Evolutionary conservation across 2,113 vertebrate species (phyloP).

Genomic region (Sylvia atricapilla): DNA sequence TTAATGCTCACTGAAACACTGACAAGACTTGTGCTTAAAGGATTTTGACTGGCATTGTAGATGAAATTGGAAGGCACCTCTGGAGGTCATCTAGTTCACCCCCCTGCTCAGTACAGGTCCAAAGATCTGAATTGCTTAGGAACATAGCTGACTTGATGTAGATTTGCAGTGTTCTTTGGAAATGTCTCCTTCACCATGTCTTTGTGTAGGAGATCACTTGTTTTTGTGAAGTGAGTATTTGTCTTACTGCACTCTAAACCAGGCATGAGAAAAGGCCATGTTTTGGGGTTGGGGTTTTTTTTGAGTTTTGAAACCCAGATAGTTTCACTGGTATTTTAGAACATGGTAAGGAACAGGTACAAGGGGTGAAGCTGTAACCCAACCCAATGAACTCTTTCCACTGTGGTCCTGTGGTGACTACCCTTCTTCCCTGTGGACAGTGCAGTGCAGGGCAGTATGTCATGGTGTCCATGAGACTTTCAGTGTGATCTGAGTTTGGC

Average conservation of each 20-base stretch:
- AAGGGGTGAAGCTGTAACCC: neutral
- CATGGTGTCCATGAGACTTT: neutral
- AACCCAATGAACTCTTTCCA: neutral
- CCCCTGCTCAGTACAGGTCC: too few relatives aligned
- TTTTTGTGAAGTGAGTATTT: neutral
- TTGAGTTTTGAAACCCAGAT: neutral
- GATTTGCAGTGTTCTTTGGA: neutral
- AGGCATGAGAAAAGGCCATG: neutral
- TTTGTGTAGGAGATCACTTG: neutral
- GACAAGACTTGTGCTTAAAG: neutral
- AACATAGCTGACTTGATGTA: neutral
- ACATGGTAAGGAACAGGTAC: neutral
- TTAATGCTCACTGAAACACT: neutral
- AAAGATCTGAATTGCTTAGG: neutral
- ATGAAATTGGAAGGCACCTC: neutral
- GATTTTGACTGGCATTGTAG: neutral
- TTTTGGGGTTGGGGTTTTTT: too few relatives aligned
- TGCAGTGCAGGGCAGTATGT: neutral
- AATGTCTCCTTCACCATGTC: neutral
- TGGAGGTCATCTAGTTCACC: neutral
- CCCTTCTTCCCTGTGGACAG: rapidly evolving
- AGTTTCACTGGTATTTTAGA: neutral
- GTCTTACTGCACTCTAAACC: neutral
- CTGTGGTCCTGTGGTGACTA: neutral
- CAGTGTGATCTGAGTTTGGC: neutral